Percentiles rank a stretch among this genome's conserved stretches.
These are phyloP conservation scores for Cyprinodon brontotheroides DNA, from an alignment of 2,113 vertebrate genomes.

Conservation along the genomic window DNA sequence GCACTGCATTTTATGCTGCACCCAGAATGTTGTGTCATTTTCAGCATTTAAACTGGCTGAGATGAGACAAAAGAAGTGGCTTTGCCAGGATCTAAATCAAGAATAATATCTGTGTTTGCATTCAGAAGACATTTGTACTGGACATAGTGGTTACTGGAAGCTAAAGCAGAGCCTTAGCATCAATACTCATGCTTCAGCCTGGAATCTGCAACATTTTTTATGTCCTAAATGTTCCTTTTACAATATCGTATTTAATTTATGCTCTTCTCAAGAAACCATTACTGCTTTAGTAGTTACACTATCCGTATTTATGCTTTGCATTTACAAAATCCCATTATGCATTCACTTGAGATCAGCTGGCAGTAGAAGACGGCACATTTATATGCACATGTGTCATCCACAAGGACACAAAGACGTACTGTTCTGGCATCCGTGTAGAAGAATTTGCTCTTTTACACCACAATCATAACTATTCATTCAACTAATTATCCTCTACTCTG, in stretches of 20 bases:
- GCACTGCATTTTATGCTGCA: no score
- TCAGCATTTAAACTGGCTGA: neutral
- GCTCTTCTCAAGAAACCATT: neutral
- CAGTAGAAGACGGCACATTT: neutral
- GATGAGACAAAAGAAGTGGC: neutral
- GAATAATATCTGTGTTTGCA: neutral
- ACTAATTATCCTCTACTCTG: slow-evolving; percentile 11
- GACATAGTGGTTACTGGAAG: neutral
- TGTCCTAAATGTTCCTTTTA: neutral
- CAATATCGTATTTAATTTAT: neutral
- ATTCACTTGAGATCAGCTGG: slow-evolving; percentile 13
- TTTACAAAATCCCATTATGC: slow-evolving; percentile 3
- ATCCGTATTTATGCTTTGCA: neutral
- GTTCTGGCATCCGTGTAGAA: slow-evolving; percentile 2
- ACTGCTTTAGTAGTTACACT: neutral
- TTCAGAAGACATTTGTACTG: neutral
- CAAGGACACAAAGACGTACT: slow-evolving; percentile 22
- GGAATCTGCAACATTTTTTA: neutral
- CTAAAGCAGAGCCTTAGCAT: neutral
- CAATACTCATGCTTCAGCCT: neutral
- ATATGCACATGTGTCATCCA: slow-evolving; percentile 2
- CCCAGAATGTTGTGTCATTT: neutral
- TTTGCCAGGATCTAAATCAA: neutral
- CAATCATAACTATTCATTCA: slow-evolving; percentile 25
- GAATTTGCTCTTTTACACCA: slow-evolving; percentile 5